Conservation (phyloP, 2,113 vertebrate genomes). For the Salminus brasiliensis region DNA sequence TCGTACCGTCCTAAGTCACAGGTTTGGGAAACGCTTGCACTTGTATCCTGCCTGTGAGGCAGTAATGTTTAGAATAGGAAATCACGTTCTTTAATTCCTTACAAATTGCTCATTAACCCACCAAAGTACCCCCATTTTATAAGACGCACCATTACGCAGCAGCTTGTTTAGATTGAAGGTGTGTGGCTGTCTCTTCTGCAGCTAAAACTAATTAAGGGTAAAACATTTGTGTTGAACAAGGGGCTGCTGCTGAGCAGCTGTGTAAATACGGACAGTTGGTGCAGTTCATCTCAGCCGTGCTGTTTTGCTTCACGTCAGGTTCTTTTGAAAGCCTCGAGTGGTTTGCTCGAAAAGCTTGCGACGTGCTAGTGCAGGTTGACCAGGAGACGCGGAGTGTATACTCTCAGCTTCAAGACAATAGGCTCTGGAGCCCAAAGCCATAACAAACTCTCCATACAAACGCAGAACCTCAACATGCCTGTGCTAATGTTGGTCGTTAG, state of each 20-base stretch:
- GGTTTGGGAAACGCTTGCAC: slow-evolving; percentile 19
- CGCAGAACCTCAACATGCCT: background rate
- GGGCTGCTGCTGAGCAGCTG: slow-evolving; percentile 48
- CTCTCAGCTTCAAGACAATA: slow-evolving; percentile 34
- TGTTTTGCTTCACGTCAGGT: slow-evolving; percentile 28
- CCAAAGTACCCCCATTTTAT: slow-evolving; percentile 4
- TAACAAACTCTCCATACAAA: background rate
- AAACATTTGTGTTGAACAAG: slow-evolving; percentile 49
- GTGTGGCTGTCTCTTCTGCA: slow-evolving; percentile 19
- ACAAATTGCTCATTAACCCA: slow-evolving; percentile 30
- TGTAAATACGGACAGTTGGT: slow-evolving; percentile 56
- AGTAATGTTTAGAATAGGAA: slow-evolving; percentile 17
- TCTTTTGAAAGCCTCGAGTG: slow-evolving; percentile 29
- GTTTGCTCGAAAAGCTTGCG: slow-evolving; percentile 37
- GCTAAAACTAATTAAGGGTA: slow-evolving; percentile 50
- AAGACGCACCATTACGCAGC: slow-evolving; percentile 16
- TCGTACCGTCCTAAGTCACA: background rate
- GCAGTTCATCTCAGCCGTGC: slow-evolving; percentile 37
- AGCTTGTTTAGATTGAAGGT: slow-evolving; percentile 26
- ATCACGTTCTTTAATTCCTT: slow-evolving; percentile 22
- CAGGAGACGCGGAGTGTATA: slow-evolving; percentile 14
- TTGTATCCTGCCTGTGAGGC: slow-evolving; percentile 20
- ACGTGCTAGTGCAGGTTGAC: slow-evolving; percentile 44
- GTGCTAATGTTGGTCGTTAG: background rate
- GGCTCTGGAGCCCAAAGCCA: slow-evolving; percentile 10